A percentile compares a stretch with the other conserved stretches of the same genome.
Evolutionary conservation across 2,888 invertebrate genomes (phyloP).

Genomic region (Campoletis raptor): DNA sequence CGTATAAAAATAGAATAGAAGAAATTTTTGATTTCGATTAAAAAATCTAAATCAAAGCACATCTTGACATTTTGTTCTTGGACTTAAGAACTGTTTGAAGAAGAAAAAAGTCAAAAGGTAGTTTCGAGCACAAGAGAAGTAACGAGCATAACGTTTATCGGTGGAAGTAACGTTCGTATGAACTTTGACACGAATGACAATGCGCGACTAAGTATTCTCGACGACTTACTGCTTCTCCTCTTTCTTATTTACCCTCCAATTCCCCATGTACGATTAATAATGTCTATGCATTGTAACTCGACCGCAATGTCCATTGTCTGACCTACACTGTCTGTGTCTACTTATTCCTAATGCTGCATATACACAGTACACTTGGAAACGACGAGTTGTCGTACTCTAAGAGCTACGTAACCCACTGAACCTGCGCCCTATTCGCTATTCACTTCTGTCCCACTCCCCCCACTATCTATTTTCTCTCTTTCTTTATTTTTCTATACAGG

Average conservation of each 20-base stretch:
- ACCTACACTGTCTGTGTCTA: constrained; percentile 26
- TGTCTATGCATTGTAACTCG: neutral
- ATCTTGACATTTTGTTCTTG: neutral
- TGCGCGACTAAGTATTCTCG: constrained; percentile 5
- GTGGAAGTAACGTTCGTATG: neutral
- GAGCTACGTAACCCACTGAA: constrained; percentile 38
- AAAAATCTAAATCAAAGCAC: neutral
- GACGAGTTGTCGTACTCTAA: neutral
- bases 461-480: neutral
- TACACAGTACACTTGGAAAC: neutral
- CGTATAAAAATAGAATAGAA: neutral
- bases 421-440: constrained; percentile 46
- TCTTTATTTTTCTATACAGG: neutral
- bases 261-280: constrained; percentile 11
- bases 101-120: neutral
- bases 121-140: neutral
- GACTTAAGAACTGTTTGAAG: neutral
- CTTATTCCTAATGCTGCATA: constrained; percentile 40
- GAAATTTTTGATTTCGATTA: too few species aligned
- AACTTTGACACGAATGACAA: constrained; percentile 35
- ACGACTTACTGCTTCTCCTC: neutral
- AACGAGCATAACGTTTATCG: neutral
- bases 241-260: constrained; percentile 6
- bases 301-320: neutral
- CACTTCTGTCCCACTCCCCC: constrained; percentile 39